These are phyloP conservation scores for Reticulitermes speratus DNA, from an alignment of 1,140 invertebrate genomes.

Conservation along the genomic window DNA sequence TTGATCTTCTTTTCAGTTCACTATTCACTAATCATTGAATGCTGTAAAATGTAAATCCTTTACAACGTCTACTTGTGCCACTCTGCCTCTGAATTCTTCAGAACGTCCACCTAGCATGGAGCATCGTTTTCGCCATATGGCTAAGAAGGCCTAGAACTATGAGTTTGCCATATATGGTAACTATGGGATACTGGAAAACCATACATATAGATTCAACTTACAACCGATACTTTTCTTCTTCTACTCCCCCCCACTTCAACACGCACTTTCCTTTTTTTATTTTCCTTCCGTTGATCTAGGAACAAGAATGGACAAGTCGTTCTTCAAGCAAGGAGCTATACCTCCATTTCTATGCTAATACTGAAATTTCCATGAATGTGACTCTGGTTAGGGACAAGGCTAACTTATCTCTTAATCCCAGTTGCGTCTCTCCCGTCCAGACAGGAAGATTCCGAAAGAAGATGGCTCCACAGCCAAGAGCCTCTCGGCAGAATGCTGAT, in stretches of 20 bases:
- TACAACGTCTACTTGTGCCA: not conserved
- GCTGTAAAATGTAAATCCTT: no score
- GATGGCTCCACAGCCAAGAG: not conserved
- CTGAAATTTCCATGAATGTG: not conserved
- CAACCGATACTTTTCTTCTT: not conserved
- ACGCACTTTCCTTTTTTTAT: no score
- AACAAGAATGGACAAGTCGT: not conserved
- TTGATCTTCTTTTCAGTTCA: no score
- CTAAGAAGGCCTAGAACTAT: not conserved
- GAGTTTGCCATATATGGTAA: conserved; percentile 1
- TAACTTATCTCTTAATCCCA: not conserved
- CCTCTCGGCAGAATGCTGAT: no score
- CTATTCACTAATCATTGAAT: no score
- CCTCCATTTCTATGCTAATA: conserved; percentile 18
- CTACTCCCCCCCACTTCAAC: not conserved
- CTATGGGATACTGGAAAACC: conserved; percentile 2
- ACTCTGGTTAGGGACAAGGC: not conserved
- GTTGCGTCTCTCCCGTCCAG: not conserved
- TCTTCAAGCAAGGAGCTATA: not conserved
- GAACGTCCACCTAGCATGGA: not conserved
- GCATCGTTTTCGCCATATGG: not conserved
- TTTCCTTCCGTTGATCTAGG: no score
- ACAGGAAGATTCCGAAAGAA: not conserved
- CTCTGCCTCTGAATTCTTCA: not conserved
- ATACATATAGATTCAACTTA: not conserved